Base-by-base conservation (phyloP, 1,140 invertebrate species). In the Drosophila mauritiana region DNA sequence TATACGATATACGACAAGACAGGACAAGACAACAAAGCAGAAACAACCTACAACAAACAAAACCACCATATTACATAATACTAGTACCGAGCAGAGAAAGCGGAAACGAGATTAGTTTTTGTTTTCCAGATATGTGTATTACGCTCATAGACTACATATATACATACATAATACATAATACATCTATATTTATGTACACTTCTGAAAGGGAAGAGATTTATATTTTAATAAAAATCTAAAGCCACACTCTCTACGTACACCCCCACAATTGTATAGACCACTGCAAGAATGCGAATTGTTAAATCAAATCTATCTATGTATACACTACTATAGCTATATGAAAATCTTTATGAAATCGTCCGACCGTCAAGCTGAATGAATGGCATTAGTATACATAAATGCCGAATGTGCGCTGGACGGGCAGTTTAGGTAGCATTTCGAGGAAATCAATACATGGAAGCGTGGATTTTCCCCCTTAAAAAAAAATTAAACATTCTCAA, bases 211-310 rank as follows among this genome's bases (percentile, higher is more conserved):
- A 80, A 76, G 73, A 84, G 62, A 79, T 84, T 84, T 84, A 84
- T 84, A 84, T 84, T 84, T 84, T 84, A 86, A 72, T 81, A 86
- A 59, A 86, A 75, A 78, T 78, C 68, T 73, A 88, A 88, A 43
- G 45, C 46, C 45, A 62, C 57, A 62, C 49, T 68, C 42, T 49
- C 61, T 68, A 77, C 42, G 65, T 63, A 48, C 53, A 39, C 53
- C 34, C 67, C 15, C 49, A 73, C 46, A 53, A 53, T 59, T 73
- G 69, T 73, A 73, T 73, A 72, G 63, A 72, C 54, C 54, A 49
- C 34, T n/a, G 67, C 64, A 74, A 62, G 17, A 73, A 48, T 61
- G n/a, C 39, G 51, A 74, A 63, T 74, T 74, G 72, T 74, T 86
- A 57, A 77, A 80, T 56, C 59, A 80, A 59, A 54, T 74, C 57